Conservation (phyloP, 2,797 vertebrate genomes). For the Hippocampus kuda region DNA sequence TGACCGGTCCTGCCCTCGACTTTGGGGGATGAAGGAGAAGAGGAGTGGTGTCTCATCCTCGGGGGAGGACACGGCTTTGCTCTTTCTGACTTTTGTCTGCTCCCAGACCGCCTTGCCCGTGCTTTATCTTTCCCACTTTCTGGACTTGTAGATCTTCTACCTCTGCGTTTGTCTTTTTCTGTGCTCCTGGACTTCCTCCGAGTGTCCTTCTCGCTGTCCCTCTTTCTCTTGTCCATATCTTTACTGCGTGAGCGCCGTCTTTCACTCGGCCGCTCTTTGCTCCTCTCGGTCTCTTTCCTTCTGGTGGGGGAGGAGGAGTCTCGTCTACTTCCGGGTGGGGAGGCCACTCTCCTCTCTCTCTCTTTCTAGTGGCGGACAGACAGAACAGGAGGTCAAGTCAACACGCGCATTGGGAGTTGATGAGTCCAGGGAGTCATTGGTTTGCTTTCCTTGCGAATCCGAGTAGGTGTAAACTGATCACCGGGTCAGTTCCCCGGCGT, state of each 20-base stretch:
- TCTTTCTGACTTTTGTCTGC: neutral
- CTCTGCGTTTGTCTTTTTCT: constrained; percentile 19
- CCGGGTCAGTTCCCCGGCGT: too few species aligned
- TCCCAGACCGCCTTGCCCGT: constrained; percentile 25
- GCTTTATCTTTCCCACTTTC: constrained; percentile 17
- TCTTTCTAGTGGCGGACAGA: constrained; percentile 30
- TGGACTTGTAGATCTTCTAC: constrained; percentile 15
- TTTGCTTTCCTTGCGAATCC: neutral
- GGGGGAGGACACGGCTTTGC: neutral
- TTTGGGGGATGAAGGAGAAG: constrained; percentile 36
- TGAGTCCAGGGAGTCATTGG: neutral
- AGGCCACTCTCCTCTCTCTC: constrained; percentile 33
- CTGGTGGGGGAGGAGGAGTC: constrained; percentile 51
- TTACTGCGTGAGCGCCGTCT: constrained; percentile 6
- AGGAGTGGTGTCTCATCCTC: constrained; percentile 17
- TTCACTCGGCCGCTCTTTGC: constrained; percentile 1
- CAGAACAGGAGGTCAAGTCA: neutral
- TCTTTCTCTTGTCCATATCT: constrained; percentile 8
- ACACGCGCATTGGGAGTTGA: neutral
- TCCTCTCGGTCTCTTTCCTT: constrained; percentile 16
- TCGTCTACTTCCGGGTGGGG: constrained; percentile 36
- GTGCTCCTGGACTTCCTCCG: constrained; percentile 9
- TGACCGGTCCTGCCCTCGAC: neutral
- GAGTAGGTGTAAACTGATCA: too few species aligned
- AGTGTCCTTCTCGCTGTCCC: constrained; percentile 3